These are phyloP conservation scores for Colletes collaris DNA, from an alignment of 2,888 invertebrate species.

Conservation along the genomic window DNA sequence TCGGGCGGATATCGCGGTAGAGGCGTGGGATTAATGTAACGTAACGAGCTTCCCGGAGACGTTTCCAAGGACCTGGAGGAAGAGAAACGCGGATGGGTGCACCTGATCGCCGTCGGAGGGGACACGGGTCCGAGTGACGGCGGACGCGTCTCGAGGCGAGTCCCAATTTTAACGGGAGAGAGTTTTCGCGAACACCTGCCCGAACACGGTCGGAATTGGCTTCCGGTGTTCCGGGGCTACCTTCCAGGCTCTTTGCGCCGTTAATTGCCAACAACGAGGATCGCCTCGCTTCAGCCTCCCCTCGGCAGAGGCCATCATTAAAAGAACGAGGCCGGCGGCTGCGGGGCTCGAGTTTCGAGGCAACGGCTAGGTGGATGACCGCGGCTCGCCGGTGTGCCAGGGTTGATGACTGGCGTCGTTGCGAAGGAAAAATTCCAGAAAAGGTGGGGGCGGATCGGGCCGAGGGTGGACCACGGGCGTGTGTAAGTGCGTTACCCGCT, in stretches of 20 bases:
- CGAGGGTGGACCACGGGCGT: constrained; percentile 45
- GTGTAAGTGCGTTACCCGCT: constrained; percentile 51
- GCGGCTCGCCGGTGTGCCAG: constrained; percentile 57
- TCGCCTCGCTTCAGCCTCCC: constrained; percentile 37
- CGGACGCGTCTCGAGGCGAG: neutral
- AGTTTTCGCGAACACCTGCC: constrained; percentile 28
- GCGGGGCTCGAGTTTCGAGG: constrained; percentile 67
- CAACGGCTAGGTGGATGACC: constrained; percentile 67
- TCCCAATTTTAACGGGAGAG: constrained; percentile 8
- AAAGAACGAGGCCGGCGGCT: constrained; percentile 65
- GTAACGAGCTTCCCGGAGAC: too few species aligned
- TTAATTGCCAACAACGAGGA: constrained; percentile 62
- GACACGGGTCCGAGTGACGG: too few species aligned
- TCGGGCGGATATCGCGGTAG: too few species aligned
- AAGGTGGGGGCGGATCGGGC: constrained; percentile 55
- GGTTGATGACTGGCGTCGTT: constrained; percentile 68
- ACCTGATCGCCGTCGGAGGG: too few species aligned
- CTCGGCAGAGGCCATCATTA: constrained; percentile 54
- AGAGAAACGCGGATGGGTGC: too few species aligned
- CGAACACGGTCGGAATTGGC: constrained; percentile 24
- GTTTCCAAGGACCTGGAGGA: too few species aligned
- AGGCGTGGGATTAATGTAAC: neutral
- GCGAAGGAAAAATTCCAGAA: constrained; percentile 71
- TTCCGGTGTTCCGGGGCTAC: constrained; percentile 43
- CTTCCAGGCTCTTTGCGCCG: constrained; percentile 52